phyloP scores from a whole-genome alignment of 1,140 invertebrate genomes.

The Drosophila subobscura region DNA sequence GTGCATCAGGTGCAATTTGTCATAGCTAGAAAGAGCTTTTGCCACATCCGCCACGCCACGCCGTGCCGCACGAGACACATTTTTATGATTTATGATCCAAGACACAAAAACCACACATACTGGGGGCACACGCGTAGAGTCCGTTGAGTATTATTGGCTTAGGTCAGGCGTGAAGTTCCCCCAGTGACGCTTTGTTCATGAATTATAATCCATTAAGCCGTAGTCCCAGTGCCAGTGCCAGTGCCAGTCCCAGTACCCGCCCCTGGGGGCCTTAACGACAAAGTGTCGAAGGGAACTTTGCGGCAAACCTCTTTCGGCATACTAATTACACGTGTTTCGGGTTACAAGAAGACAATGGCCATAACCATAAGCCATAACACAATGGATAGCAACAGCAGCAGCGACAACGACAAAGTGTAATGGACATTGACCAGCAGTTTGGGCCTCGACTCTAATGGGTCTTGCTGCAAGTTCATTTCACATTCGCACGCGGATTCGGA shows the following conservation, averaged over 20 bases:
- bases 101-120: no score
- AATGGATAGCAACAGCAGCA: conserved; percentile 17
- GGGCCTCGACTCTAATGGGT: conserved; percentile 42
- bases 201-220: conserved; percentile 65
- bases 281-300: conserved; percentile 33
- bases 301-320: conserved; percentile 62
- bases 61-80: conserved; percentile 26
- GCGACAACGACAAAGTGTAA: conserved; percentile 25
- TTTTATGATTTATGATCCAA: conserved; percentile 51
- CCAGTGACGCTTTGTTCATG: conserved; percentile 21
- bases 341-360: conserved; percentile 34
- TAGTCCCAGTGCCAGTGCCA: no score
- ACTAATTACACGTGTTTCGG: conserved; percentile 55
- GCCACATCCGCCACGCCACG: conserved; percentile 22
- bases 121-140: no score
- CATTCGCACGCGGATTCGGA: conserved; percentile 22
- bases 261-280: background rate
- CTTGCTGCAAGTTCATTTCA: conserved; percentile 53
- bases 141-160: conserved; percentile 19
- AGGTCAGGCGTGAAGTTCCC: conserved; percentile 57
- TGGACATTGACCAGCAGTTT: conserved; percentile 50
- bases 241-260: no score
- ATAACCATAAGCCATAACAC: conserved; percentile 34
- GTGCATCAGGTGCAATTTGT: conserved; percentile 22
- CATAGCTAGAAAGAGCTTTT: conserved; percentile 25